These are phyloP conservation scores for Xestia xanthographa DNA, from an alignment of 2,888 invertebrate species.

Conservation along the genomic window DNA sequence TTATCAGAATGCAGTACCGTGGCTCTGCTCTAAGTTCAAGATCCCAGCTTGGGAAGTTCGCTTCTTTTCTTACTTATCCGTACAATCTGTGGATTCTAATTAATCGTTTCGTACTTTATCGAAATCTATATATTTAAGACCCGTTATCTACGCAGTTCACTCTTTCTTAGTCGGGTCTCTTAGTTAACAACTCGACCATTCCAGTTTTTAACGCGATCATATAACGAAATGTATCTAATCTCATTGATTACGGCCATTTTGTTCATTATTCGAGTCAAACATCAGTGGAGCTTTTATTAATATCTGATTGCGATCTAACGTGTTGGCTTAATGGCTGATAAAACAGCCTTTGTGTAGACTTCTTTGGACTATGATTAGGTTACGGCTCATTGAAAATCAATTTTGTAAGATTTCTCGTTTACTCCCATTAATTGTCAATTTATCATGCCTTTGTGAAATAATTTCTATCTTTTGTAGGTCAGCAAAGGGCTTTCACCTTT, in stretches of 20 bases:
- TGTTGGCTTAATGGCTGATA: slow-evolving; percentile 24
- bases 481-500: slow-evolving; percentile 36
- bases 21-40: not conserved
- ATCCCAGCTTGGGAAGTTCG: no score
- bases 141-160: not conserved
- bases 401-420: slow-evolving; percentile 46
- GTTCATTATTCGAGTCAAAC: slow-evolving; percentile 44
- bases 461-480: slow-evolving; percentile 15
- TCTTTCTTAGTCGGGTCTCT: slow-evolving; percentile 7
- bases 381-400: slow-evolving; percentile 50
- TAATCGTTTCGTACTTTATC: not conserved
- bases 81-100: not conserved
- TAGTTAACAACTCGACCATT: slow-evolving; percentile 19
- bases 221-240: slow-evolving; percentile 28
- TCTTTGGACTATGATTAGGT: slow-evolving; percentile 30
- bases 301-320: slow-evolving; percentile 49
- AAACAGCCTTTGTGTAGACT: slow-evolving; percentile 25
- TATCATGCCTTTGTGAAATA: slow-evolving; percentile 29
- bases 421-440: slow-evolving; percentile 47
- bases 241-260: slow-evolving; percentile 52
- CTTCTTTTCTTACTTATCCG: not conserved
- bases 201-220: slow-evolving; percentile 10
- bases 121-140: not conserved
- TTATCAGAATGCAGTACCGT: not conserved
- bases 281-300: slow-evolving; percentile 31